Evolutionary conservation across 2,888 invertebrate genomes (phyloP).

Genomic region (Megalurothrips usitatus): DNA sequence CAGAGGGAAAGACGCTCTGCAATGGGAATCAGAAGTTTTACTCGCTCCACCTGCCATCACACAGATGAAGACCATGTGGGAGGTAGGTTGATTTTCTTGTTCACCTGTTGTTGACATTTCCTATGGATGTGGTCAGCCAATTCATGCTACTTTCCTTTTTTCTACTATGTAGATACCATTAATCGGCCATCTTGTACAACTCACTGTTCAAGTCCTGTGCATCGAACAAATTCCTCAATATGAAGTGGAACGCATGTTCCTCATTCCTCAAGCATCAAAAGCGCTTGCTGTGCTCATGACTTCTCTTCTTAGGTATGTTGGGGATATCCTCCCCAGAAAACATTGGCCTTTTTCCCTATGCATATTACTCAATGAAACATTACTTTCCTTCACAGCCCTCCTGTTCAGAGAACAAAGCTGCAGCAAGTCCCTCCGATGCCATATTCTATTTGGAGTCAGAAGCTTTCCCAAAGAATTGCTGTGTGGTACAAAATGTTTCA

Average conservation of each 20-base stretch:
- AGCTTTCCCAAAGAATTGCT: slow-evolving; percentile 48
- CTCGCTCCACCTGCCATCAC: slow-evolving; percentile 45
- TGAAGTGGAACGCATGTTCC: slow-evolving; percentile 55
- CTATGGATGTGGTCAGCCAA: background rate
- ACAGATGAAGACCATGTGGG: slow-evolving; percentile 54
- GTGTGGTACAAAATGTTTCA: slow-evolving; percentile 53
- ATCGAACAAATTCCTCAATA: slow-evolving; percentile 54
- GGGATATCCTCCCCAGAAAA: background rate
- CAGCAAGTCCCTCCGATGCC: slow-evolving; percentile 53
- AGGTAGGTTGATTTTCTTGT: slow-evolving; percentile 45
- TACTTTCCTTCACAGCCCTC: slow-evolving; percentile 42
- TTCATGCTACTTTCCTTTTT: slow-evolving; percentile 26
- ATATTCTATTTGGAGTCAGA: slow-evolving; percentile 54
- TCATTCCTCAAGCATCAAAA: slow-evolving; percentile 53
- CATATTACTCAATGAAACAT: background rate
- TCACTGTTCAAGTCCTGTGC: slow-evolving; percentile 51
- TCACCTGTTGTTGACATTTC: background rate
- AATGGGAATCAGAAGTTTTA: slow-evolving; percentile 50
- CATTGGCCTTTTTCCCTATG: background rate
- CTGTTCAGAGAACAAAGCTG: slow-evolving; percentile 45
- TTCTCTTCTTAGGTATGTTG: slow-evolving; percentile 49
- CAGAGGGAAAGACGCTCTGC: slow-evolving; percentile 45
- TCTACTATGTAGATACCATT: slow-evolving; percentile 50
- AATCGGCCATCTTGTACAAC: slow-evolving; percentile 54
- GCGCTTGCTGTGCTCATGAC: slow-evolving; percentile 54